Percentiles rank a stretch among this genome's conserved stretches.
phyloP scores from a whole-genome alignment of 64 coral and sea anemone genomes.

The Dendronephthya gigantea region DNA sequence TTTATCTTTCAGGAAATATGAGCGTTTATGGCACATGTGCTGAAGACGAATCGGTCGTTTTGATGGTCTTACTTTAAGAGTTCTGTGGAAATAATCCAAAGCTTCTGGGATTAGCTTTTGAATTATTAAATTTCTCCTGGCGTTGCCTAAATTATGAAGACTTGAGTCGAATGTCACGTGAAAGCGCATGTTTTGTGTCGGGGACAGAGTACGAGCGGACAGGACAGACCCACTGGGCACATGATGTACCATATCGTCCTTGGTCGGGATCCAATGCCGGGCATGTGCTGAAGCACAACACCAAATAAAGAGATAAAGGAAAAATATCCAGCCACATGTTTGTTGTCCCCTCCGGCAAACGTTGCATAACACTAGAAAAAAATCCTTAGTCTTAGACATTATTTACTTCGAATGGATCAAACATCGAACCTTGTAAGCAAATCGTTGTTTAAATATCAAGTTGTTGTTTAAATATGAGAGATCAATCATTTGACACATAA shows the following conservation, averaged over 20 bases:
- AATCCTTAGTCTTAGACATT: too few relatives aligned
- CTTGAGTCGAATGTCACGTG: constrained; percentile 80
- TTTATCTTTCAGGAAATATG: constrained; percentile 73
- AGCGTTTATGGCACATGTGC: constrained; percentile 62
- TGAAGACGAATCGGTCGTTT: constrained; percentile 55
- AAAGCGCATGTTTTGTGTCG: constrained; percentile 70
- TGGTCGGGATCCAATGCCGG: neutral
- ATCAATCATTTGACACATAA: too few relatives aligned
- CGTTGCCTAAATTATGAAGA: constrained; percentile 28
- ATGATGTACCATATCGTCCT: neutral
- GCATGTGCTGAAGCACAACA: neutral
- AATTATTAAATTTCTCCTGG: constrained; percentile 46
- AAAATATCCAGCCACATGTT: neutral
- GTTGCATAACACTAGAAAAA: neutral
- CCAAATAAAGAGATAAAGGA: neutral
- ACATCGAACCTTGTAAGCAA: too few relatives aligned
- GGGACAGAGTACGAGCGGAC: neutral
- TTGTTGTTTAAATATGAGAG: too few relatives aligned
- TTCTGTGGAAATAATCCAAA: constrained; percentile 61
- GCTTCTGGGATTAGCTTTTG: constrained; percentile 90
- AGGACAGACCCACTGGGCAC: neutral
- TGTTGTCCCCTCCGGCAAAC: neutral
- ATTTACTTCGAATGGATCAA: too few relatives aligned
- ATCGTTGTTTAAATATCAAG: too few relatives aligned
- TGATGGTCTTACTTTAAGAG: constrained; percentile 53